Conservation (phyloP, 2,888 invertebrate genomes). For the Sarcophaga caerulescens region DNA sequence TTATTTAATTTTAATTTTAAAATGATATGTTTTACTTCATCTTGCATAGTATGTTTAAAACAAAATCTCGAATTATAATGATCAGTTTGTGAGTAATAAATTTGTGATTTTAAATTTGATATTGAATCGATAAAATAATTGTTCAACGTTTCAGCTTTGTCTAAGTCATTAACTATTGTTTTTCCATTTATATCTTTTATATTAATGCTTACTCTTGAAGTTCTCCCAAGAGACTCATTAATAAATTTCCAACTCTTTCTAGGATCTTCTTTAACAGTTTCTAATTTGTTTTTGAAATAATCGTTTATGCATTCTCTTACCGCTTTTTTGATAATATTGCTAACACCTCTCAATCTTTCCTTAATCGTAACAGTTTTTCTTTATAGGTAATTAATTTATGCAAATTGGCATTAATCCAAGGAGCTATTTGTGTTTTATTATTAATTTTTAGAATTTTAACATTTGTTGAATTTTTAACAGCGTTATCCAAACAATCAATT, state of each 20-base stretch:
- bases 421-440: background rate
- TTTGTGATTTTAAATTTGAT: background rate
- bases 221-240: constrained; percentile 6
- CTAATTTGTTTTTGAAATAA: background rate
- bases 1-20: too few species aligned
- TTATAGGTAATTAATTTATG: background rate
- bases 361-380: constrained; percentile 6
- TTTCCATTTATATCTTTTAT: background rate
- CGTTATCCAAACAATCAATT: background rate
- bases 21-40: too few species aligned
- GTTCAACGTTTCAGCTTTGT: background rate
- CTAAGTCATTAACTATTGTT: background rate
- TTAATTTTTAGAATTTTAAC: background rate
- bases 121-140: background rate
- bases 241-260: constrained; percentile 1
- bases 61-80: too few species aligned
- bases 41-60: too few species aligned
- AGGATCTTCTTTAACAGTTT: background rate
- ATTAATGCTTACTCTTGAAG: background rate
- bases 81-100: too few species aligned
- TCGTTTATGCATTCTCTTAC: background rate
- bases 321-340: background rate
- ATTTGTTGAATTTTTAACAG: background rate
- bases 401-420: background rate
- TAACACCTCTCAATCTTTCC: background rate